A percentile compares a stretch with the other conserved stretches of the same genome.
These are phyloP conservation scores for Apeltes quadracus DNA, from an alignment of 2,113 vertebrate species.

Conservation along the genomic window DNA sequence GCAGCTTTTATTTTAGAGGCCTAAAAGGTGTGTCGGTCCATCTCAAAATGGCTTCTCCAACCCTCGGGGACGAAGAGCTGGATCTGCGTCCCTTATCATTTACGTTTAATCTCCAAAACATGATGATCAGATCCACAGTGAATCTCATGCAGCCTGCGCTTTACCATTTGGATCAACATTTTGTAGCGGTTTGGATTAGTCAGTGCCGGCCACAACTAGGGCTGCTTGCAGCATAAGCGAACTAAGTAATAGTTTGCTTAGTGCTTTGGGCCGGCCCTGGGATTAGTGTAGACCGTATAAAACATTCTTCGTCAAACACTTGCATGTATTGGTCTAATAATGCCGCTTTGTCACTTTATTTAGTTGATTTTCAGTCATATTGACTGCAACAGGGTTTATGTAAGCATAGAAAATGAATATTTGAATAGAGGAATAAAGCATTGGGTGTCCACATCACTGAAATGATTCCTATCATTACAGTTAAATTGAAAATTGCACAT, in stretches of 20 bases:
- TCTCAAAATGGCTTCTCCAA: slow-evolving; percentile 34
- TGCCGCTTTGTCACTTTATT: too few species aligned
- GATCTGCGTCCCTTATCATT: background rate
- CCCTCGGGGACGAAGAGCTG: slow-evolving; percentile 7
- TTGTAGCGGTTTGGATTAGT: background rate
- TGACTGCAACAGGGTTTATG: background rate
- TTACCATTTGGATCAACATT: background rate
- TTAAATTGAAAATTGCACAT: too few species aligned
- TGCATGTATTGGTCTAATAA: background rate
- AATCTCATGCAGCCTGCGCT: background rate
- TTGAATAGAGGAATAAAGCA: background rate
- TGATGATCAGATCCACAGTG: background rate
- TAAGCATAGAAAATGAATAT: slow-evolving; percentile 1
- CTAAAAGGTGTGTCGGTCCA: slow-evolving; percentile 34
- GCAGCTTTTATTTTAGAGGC: slow-evolving; percentile 50
- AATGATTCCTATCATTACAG: slow-evolving; percentile 53
- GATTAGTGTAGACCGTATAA: background rate
- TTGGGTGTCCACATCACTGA: slow-evolving; percentile 6
- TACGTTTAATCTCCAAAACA: slow-evolving; percentile 18
- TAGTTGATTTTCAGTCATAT: background rate
- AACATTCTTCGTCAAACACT: background rate
- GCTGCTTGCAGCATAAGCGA: too few species aligned
- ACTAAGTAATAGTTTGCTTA: too few species aligned
- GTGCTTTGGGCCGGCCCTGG: too few species aligned
- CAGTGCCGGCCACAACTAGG: too few species aligned